Evolutionary conservation across 2,888 invertebrate genomes (phyloP), one percentile per base, ranked within the genome.

Genomic region (Rhingia rostrata): DNA sequence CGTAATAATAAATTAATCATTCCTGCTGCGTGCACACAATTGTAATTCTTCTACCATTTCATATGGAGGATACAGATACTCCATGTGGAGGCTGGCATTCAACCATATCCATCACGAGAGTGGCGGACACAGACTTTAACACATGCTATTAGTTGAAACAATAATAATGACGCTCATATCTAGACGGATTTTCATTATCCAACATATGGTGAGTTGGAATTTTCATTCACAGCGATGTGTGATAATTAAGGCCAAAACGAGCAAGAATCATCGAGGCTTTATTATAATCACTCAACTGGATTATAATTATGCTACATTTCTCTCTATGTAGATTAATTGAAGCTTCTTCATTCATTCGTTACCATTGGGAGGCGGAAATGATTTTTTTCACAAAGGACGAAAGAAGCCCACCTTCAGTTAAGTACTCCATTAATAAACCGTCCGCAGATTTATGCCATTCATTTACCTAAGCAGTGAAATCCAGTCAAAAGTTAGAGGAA

Each of bases 1-100:
- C 56, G 35, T 66, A 66, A 51, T 74, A 30, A 30, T 47, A 74
- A 74, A 74, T 66, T 66, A 74, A 74, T 74, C 58, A 74, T 66
- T 41, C 49, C 56, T 14, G 35, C 66, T 74, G 74, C 49, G 56
- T 58, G 37, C 58, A 66, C 64, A 54, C 37, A 73, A 39, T 56
- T 39, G 66, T 74, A 56, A 12, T 14, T 45, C 45, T 47, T 47
- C 22, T 9, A 0, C 9, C 22, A 7, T 6, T 9, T 5, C 4
- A 12, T n/a, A 43, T 12, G 12, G n/a, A 33, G 6, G 2, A 4
- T 9, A 5, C 2, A 1, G 10, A 33, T n/a, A 30, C 4, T 30
- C 6, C 6, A 9, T n/a, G 10, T n/a, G 3, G n/a, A 12, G 6
- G 6, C 4, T 12, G 35, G 22, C 22, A 9, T 39, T 10, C 39